phyloP scores from a whole-genome alignment of 2,797 vertebrate genomes.

The Myiothlypis chrysogaster region DNA sequence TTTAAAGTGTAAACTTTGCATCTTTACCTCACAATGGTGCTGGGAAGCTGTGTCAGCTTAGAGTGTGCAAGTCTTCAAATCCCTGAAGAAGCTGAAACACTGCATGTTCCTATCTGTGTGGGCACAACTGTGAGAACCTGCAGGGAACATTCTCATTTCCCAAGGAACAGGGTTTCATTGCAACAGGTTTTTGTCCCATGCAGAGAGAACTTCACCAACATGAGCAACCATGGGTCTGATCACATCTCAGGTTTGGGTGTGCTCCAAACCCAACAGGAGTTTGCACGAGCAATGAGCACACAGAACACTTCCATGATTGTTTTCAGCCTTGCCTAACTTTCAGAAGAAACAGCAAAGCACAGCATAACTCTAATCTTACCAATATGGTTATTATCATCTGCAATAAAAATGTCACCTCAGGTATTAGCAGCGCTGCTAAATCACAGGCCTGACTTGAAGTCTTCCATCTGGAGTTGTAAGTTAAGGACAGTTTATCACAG shows the following conservation, averaged over 20 bases:
- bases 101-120: too few species aligned
- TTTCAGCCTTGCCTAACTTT: neutral
- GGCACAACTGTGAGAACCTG: neutral
- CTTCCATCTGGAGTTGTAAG: slow-evolving; percentile 21
- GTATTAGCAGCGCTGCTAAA: neutral
- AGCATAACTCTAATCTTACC: neutral
- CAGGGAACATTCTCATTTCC: neutral
- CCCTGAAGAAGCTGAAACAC: neutral
- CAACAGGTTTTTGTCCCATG: neutral
- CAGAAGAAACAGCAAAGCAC: neutral
- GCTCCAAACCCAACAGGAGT: neutral
- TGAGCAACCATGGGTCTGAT: neutral
- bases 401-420: neutral
- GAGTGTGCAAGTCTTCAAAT: neutral
- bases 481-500: slow-evolving; percentile 13
- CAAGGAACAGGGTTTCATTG: neutral
- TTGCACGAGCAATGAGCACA: neutral
- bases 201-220: neutral
- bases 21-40: neutral
- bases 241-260: neutral
- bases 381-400: neutral
- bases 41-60: neutral
- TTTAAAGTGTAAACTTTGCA: neutral
- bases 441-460: neutral
- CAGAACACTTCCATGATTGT: neutral